A percentile compares a stretch with the other conserved stretches of the same genome.
Conservation (phyloP, 2,113 vertebrate species). For the Alligator mississippiensis region DNA sequence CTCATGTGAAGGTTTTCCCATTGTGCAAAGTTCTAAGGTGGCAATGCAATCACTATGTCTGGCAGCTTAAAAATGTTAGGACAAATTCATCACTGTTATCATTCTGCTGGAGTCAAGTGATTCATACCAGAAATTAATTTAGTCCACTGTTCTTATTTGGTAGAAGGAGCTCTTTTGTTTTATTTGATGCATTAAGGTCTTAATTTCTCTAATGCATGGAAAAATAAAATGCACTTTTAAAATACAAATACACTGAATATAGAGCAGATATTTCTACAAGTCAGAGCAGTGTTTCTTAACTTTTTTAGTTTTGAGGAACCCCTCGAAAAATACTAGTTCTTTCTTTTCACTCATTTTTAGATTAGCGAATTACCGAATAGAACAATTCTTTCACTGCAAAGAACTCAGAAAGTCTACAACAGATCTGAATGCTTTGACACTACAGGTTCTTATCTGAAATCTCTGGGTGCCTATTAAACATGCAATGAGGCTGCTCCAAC, state of each 20-base stretch:
- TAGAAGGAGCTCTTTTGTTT: not conserved
- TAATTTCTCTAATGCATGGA: not conserved
- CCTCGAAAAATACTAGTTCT: too few relatives aligned
- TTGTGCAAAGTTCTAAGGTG: not conserved
- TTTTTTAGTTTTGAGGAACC: too few relatives aligned
- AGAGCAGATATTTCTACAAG: too few relatives aligned
- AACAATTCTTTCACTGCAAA: too few relatives aligned
- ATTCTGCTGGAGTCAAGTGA: not conserved
- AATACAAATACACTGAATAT: not conserved
- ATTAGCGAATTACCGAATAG: too few relatives aligned
- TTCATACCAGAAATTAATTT: not conserved
- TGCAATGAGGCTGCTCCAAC: too few relatives aligned
- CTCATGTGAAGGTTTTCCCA: not conserved
- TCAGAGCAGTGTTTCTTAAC: too few relatives aligned
- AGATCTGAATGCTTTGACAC: too few relatives aligned
- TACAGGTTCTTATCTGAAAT: too few relatives aligned
- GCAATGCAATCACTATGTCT: not conserved
- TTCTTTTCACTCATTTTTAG: too few relatives aligned
- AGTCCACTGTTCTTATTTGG: not conserved
- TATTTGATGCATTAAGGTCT: not conserved
- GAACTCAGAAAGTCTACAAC: too few relatives aligned
- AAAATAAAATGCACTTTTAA: not conserved
- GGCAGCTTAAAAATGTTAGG: not conserved
- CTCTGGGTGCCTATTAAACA: too few relatives aligned
- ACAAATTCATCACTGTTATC: not conserved